Percentiles rank a stretch among this genome's conserved stretches.
Conservation (phyloP, 2,888 invertebrate species). For the Drosophila rubida region DNA sequence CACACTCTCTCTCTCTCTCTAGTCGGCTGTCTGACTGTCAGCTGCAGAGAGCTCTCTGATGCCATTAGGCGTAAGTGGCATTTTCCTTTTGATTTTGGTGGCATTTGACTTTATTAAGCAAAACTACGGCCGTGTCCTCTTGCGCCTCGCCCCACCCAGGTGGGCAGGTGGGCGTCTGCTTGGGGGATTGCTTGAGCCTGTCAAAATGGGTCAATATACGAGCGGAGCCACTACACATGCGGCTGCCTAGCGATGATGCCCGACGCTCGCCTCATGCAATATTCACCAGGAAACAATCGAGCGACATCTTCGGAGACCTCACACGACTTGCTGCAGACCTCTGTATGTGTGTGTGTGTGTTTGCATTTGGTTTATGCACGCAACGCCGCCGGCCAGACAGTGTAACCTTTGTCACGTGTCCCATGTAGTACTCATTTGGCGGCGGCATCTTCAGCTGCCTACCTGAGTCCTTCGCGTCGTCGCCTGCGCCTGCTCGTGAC, state of each 20-base stretch:
- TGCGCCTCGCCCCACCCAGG: not conserved
- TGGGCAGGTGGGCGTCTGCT: constrained; percentile 36
- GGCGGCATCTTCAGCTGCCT: constrained; percentile 4
- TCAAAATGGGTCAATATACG: constrained; percentile 68
- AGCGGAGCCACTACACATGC: not conserved
- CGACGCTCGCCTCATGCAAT: constrained; percentile 62
- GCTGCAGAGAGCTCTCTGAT: constrained; percentile 52
- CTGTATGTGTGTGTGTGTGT: constrained; percentile 29
- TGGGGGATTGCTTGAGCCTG: constrained; percentile 52
- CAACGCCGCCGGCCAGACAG: constrained; percentile 35
- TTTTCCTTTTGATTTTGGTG: constrained; percentile 77
- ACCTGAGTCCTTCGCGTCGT: not conserved
- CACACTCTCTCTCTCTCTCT: not conserved
- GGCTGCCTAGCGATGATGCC: constrained; percentile 14
- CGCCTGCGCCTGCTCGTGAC: constrained; percentile 35
- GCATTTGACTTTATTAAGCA: constrained; percentile 76
- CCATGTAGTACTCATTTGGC: constrained; percentile 12
- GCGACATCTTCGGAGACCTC: constrained; percentile 65
- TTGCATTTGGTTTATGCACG: constrained; percentile 65
- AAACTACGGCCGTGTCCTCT: constrained; percentile 39
- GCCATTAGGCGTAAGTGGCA: constrained; percentile 77
- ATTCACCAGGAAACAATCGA: constrained; percentile 59
- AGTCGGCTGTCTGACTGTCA: constrained; percentile 36
- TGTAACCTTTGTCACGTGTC: constrained; percentile 56
- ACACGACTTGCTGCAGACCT: constrained; percentile 7